Percentiles rank a stretch among this genome's conserved stretches.
These are phyloP conservation scores for Sthenelais limicola DNA, from an alignment of 2,888 invertebrate genomes.

Conservation along the genomic window DNA sequence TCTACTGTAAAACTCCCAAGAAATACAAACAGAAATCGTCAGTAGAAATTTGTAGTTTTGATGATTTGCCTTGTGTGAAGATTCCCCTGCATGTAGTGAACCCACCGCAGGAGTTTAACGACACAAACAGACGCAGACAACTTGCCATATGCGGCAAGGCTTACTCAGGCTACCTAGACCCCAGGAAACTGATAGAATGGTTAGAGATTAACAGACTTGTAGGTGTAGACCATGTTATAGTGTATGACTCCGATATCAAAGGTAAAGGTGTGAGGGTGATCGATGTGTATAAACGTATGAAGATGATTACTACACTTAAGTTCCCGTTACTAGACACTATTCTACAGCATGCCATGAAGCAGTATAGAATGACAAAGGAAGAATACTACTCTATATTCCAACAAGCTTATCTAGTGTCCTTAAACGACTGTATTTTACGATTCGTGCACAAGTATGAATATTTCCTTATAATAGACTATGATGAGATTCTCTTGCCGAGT, in stretches of 20 bases:
- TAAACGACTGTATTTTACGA: slow-evolving; percentile 12
- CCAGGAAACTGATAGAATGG: slow-evolving; percentile 9
- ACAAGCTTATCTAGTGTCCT: slow-evolving; percentile 7
- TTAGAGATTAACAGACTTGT: slow-evolving; percentile 14
- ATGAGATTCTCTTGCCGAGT: slow-evolving; percentile 4
- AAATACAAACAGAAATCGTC: neutral
- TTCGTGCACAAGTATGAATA: neutral
- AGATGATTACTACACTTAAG: neutral
- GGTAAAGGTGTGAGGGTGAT: neutral
- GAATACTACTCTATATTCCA: slow-evolving; percentile 20
- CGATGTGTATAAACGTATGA: neutral
- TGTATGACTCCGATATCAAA: slow-evolving; percentile 10
- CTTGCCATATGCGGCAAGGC: slow-evolving; percentile 7
- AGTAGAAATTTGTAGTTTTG: neutral
- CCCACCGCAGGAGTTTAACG: no score
- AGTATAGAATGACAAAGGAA: slow-evolving; percentile 10
- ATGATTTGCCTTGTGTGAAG: neutral
- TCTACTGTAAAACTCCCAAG: slow-evolving; percentile 3
- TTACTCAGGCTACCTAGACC: neutral
- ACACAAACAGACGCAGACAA: neutral
- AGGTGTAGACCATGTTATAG: slow-evolving; percentile 4
- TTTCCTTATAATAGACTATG: slow-evolving; percentile 30
- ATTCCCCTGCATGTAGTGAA: no score
- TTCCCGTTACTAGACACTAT: slow-evolving; percentile 5
- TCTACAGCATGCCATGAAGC: neutral